Conservation (phyloP, 2,113 vertebrate species). For the Hyaena hyaena region DNA sequence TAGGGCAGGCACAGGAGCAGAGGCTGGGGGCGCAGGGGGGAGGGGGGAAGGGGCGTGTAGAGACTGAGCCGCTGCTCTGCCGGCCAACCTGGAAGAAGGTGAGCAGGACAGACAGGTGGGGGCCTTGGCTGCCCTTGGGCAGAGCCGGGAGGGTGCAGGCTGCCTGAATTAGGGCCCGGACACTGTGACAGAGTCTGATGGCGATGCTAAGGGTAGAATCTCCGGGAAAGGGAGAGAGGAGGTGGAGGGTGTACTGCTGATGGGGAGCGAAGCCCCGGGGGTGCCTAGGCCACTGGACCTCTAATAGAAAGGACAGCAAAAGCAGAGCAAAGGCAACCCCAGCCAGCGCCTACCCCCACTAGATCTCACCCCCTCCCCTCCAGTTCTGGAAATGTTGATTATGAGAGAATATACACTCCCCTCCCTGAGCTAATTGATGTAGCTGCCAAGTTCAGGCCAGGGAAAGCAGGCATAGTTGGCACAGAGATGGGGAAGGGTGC, state of each 20-base stretch:
- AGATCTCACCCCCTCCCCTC: too few species aligned
- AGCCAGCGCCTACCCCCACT: not conserved
- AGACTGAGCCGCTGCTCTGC: not conserved
- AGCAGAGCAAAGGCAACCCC: not conserved
- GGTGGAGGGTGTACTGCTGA: not conserved
- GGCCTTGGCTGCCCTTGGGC: not conserved
- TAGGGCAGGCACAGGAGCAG: not conserved
- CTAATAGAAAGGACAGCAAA: not conserved
- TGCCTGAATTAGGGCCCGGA: not conserved
- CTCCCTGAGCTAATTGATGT: not conserved
- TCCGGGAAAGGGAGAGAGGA: not conserved
- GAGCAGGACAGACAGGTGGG: not conserved
- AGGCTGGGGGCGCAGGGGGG: too few species aligned
- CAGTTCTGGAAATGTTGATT: not conserved
- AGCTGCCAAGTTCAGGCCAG: not conserved
- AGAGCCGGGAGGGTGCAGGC: not conserved
- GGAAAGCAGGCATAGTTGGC: not conserved
- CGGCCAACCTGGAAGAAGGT: not conserved
- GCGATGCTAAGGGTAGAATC: not conserved
- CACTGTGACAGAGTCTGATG: not conserved
- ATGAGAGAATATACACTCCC: not conserved
- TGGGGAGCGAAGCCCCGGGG: not conserved
- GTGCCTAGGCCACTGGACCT: not conserved
- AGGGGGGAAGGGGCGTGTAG: not conserved
- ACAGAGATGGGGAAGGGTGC: not conserved